Evolutionary conservation across 2,113 vertebrate species (phyloP), one percentile per base, ranked within the genome.

Genomic region (Coturnix japonica): DNA sequence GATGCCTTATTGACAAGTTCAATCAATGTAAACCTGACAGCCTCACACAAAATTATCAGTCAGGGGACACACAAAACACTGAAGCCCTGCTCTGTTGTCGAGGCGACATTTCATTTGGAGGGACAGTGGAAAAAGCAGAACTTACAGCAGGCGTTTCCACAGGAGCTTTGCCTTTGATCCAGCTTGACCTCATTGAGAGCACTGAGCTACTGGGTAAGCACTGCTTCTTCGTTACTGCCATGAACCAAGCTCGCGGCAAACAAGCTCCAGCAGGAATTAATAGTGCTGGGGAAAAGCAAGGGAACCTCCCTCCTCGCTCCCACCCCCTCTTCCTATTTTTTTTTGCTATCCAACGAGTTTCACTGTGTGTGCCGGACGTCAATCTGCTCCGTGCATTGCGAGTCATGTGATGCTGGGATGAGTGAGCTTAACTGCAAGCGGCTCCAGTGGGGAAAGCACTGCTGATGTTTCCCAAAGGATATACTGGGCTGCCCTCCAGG

Each of bases 121-220:
- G 54, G 33, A 77, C 39, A 7, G 9, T 6, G 10, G 49, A 75
- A 87, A 63, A 79, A 54, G 56, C 44, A 30, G 46, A 87, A 95
- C 97, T 98, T 97, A 98, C 96, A 69, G 94, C 49, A 89, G 96
- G 91, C 30, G 97, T 91, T 84, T 96, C 56, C 44, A 95, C 77
- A 35, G 94, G 95, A 81, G 96, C 89, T 81, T 97, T 96, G 85
- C 96, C 96, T 95, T 97, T 97, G 95, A 97, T 97, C 82, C 95
- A 97, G 91, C 98, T 97, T 95, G 97, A 97, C 95, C 97, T 97
- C 97, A 97, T 97, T 88, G 97, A 96, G 90, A 93, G 71, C 93
- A 87, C 72, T 60, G 87, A 76, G 96, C 92, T 87, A 95, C 65
- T 0, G 15, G 74, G 33, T 17, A 61, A 79, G 89, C 63, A 51